phyloP scores from a whole-genome alignment of 2,113 vertebrate genomes.

The Oncorhynchus keta region DNA sequence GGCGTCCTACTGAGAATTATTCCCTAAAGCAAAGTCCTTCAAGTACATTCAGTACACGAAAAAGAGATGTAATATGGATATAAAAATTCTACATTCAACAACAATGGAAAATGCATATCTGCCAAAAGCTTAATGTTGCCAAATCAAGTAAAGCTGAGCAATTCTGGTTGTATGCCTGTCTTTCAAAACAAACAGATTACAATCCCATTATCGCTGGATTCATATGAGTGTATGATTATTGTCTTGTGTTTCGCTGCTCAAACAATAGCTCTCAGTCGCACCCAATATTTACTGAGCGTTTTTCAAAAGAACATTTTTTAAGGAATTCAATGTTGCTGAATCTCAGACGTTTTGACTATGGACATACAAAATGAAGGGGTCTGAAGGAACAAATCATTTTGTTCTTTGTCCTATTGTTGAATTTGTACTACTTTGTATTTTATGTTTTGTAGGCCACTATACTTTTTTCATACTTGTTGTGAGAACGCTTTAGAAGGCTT shows the following conservation, averaged over 20 bases:
- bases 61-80: conserved; percentile 57
- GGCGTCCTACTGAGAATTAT: background rate
- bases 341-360: too few species aligned
- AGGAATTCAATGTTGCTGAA: too few species aligned
- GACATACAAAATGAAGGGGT: too few species aligned
- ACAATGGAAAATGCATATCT: conserved; percentile 64
- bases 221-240: conserved; percentile 59
- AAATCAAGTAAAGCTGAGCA: conserved; percentile 68
- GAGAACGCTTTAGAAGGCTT: too few species aligned
- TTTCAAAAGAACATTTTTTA: background rate
- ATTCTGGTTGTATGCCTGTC: conserved; percentile 57
- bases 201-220: conserved; percentile 62
- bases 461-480: background rate
- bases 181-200: conserved; percentile 71
- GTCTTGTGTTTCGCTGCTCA: conserved; percentile 48
- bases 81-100: conserved; percentile 64
- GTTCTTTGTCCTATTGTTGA: background rate
- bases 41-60: background rate
- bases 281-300: background rate
- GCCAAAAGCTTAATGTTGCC: conserved; percentile 67
- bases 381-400: background rate
- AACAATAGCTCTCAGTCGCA: background rate
- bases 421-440: too few species aligned
- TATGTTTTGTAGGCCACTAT: too few species aligned
- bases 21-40: background rate